A percentile compares a stretch with the other conserved stretches of the same genome.
Conservation (phyloP, 2,797 vertebrate genomes). For the Hapalemur alaotrensis region DNA sequence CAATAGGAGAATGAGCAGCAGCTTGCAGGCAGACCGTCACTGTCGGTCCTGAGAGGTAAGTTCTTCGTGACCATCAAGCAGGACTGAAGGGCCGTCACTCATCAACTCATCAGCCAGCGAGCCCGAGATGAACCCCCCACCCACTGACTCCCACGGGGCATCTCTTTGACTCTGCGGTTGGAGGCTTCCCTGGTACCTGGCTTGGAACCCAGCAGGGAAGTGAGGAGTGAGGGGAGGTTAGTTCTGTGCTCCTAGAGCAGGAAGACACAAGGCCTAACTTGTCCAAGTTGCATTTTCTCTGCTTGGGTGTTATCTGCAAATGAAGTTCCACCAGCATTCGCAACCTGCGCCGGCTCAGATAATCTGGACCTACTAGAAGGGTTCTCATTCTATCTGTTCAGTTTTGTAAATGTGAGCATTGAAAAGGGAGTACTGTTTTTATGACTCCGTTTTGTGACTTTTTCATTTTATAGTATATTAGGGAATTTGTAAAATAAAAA, state of each 20-base stretch:
- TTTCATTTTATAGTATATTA: neutral
- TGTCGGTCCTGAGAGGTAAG: slow-evolving; percentile 44
- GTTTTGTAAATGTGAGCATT: neutral
- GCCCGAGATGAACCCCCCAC: neutral
- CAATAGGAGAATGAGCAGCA: slow-evolving; percentile 39
- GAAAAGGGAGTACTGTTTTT: neutral
- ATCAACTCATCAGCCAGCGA: slow-evolving; percentile 60
- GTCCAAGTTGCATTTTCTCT: neutral
- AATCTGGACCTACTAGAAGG: neutral
- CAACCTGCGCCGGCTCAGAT: too few species aligned
- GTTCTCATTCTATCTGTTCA: neutral
- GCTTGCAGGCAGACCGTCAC: slow-evolving; percentile 53
- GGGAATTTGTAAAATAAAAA: neutral
- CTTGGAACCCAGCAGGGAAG: neutral
- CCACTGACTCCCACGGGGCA: fast-evolving
- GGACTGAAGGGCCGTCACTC: slow-evolving; percentile 42
- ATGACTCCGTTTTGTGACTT: neutral
- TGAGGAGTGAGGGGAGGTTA: neutral
- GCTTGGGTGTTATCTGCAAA: neutral
- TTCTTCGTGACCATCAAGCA: slow-evolving; percentile 40
- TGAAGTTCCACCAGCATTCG: neutral
- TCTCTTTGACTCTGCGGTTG: slow-evolving; percentile 30
- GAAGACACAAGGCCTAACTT: neutral
- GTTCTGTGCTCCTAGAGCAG: neutral
- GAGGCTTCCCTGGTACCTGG: neutral